Evolutionary conservation across 1,140 invertebrate species (phyloP), one percentile per base, ranked within the genome.

Genomic region (Pararge aegeria): DNA sequence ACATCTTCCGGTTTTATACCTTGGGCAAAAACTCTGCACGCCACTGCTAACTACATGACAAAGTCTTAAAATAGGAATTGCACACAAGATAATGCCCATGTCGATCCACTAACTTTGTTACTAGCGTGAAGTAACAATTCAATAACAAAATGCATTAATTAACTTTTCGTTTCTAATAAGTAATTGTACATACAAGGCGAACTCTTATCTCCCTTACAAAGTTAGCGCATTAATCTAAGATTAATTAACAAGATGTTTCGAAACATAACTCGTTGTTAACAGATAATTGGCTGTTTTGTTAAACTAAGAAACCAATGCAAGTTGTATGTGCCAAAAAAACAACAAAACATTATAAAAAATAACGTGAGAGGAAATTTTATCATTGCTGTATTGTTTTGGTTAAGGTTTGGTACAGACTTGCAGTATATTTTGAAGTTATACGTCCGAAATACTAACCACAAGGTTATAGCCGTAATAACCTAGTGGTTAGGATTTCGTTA

Each of bases 281-380:
- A 42, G 38, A 16, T 42, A 42, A 42, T 42, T 18, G 18, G 4
- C 13, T 42, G 18, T 42, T 42, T 15, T 10, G 3, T 42, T 15
- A 15, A 18, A 16, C 38, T 16, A 42, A 42, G 38, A 42, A 16
- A 18, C 16, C 38, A 9, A 42, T 42, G 5, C 10, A 34, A n/a
- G 18, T 42, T 42, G 5, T 5, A 15, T 42, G 13, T 6, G 13
- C 16, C 13, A 18, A 42, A 42, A 37, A 37, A 18, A 16, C 38
- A 42, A 18, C 15, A 16, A 42, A 42, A 42, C 38, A 42, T 13
- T 13, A 38, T 16, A 42, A 42, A 42, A 5, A n/a, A 1, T 1
- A 10, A 16, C 38, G 38, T 42, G 38, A 16, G 38, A 42, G 13
- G 38, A 6, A 38, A 38, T 38, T 34, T 42, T 42, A 42, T 42